These are phyloP conservation scores for Trichacis sp. DNA, from an alignment of 2,888 invertebrate species.

Conservation along the genomic window DNA sequence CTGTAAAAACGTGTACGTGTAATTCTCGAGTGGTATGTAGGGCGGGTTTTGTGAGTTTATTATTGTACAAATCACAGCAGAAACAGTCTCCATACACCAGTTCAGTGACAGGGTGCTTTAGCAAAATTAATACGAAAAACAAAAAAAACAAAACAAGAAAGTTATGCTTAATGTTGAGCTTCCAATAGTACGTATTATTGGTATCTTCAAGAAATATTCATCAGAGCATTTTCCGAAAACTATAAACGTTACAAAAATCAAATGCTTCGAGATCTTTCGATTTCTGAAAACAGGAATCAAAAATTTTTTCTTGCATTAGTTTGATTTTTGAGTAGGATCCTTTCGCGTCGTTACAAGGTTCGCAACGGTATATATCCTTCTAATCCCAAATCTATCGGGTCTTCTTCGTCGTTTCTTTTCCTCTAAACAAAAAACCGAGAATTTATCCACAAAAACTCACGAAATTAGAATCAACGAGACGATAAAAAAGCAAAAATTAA, in stretches of 20 bases:
- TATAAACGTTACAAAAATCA: neutral
- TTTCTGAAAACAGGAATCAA: neutral
- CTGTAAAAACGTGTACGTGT: constrained; percentile 11
- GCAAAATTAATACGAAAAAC: constrained; percentile 20
- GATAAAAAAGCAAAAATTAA: constrained; percentile 49
- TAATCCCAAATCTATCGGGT: constrained; percentile 64
- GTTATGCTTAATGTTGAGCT: constrained; percentile 57
- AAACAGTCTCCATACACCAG: constrained; percentile 35
- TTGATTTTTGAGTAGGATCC: constrained; percentile 16
- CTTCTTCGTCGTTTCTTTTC: constrained; percentile 57
- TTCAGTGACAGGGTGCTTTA: constrained; percentile 24
- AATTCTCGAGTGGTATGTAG: constrained; percentile 22
- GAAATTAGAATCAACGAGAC: constrained; percentile 33
- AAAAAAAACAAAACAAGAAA: constrained; percentile 35
- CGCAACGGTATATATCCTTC: constrained; percentile 66
- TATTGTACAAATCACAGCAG: constrained; percentile 37
- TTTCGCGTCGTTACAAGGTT: constrained; percentile 55
- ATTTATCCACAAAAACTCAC: too few species aligned
- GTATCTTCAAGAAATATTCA: constrained; percentile 7
- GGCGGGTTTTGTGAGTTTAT: constrained; percentile 17
- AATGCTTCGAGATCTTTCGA: neutral
- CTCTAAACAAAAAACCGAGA: constrained; percentile 63
- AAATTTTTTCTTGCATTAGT: neutral
- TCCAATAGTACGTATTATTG: too few species aligned
- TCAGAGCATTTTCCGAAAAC: neutral